Evolutionary conservation across 2,113 vertebrate genomes (phyloP), one percentile per base, ranked within the genome.

Genomic region (Probosciger aterrimus): DNA sequence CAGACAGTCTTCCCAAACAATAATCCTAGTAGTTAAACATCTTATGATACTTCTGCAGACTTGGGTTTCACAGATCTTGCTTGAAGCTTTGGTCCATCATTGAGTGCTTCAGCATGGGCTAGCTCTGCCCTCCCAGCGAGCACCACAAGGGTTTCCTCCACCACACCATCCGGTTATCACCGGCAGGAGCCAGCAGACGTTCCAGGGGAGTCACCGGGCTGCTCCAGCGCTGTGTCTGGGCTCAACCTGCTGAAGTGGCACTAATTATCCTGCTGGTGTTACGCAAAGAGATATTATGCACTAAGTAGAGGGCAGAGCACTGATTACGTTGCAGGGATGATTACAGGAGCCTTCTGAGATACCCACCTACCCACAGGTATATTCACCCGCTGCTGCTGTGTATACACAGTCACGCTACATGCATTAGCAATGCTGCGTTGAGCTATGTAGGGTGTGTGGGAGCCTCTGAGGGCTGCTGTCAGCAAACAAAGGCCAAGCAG

Each of bases 211-310:
- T 90, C 89, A 96, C 91, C 53, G 33, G 78, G 65, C 86, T 94
- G 82, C 80, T 94, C 67, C 84, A 65, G 6, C 7, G 18, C 28
- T 70, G 53, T 81, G 74, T 75, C 95, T 86, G 91, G 93, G 91
- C 91, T 92, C 92, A 59, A 20, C 50, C 64, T 65, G 92, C 77
- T 91, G 85, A 95, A 95, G 84, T 86, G 95, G 93, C 96, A 95
- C 47, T 82, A 71, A 95, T 96, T 93, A 92, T 33, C 44, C 64
- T n/a, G 20, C 47, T 1, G 1, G 59, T 28, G 25, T 94, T 96
- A 92, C 3, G 17, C 87, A 96, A 94, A 60, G 31, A 65, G 22
- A 27, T 31, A 28, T 83, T 49, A 73, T 1, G 0, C 53, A 57
- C 47, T 60, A 62, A 93, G 68, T 27, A 67, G 10, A 81, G 60